phyloP scores from a whole-genome alignment of 2,888 invertebrate species.

The Dyspetes luteomarginatus region DNA sequence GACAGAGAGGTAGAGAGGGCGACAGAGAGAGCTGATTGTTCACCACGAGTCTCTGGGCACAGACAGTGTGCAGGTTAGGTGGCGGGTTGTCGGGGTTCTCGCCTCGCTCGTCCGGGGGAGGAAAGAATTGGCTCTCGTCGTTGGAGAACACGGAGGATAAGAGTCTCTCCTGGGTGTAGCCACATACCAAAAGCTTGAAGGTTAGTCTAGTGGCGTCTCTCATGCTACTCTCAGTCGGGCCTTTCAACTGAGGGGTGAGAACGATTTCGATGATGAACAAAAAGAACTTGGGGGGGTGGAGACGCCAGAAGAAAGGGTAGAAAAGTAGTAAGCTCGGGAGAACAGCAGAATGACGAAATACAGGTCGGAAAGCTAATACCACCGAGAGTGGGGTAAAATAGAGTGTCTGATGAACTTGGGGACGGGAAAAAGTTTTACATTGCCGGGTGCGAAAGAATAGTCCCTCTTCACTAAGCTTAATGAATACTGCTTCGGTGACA shows the following conservation, averaged over 20 bases:
- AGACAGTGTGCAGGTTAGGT: slow-evolving; percentile 36
- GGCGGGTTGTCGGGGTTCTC: slow-evolving; percentile 47
- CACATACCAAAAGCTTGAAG: slow-evolving; percentile 9
- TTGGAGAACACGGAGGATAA: slow-evolving; percentile 35
- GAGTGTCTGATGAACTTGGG: slow-evolving; percentile 75
- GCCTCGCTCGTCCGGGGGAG: too few species aligned
- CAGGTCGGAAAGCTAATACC: slow-evolving; percentile 56
- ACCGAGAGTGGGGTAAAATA: slow-evolving; percentile 67
- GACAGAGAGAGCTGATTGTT: neutral
- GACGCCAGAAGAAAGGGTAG: slow-evolving; percentile 6
- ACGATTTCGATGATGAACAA: slow-evolving; percentile 2
- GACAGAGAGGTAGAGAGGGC: slow-evolving; percentile 17
- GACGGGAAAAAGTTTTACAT: slow-evolving; percentile 72
- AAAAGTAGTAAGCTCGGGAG: slow-evolving; percentile 13
- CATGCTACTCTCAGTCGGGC: neutral
- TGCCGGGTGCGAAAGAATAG: slow-evolving; percentile 52
- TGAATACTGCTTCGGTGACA: slow-evolving; percentile 44
- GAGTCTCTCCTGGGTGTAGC: neutral
- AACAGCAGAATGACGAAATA: slow-evolving; percentile 40
- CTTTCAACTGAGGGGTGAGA: slow-evolving; percentile 5
- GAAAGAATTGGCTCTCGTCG: slow-evolving; percentile 36
- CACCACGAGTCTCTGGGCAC: slow-evolving; percentile 47
- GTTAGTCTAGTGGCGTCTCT: slow-evolving; percentile 26
- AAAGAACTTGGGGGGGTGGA: neutral
- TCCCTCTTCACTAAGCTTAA: slow-evolving; percentile 29